Evolutionary conservation across 2,113 vertebrate genomes (phyloP).

Genomic region (Prunella fulvescens): DNA sequence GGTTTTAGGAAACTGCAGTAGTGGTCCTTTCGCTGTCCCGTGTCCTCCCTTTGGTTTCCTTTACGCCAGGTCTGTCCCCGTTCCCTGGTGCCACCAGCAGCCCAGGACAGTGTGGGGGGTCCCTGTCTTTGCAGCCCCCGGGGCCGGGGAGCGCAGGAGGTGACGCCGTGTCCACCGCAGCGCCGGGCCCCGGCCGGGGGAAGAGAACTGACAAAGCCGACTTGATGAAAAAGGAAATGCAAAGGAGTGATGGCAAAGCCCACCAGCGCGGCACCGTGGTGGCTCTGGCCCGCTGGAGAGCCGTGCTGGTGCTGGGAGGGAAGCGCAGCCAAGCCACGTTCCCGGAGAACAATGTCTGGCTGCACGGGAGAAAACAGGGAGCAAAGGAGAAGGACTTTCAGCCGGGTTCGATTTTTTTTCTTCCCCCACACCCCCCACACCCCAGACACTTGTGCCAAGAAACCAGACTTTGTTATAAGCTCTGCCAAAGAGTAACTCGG

Average conservation of each 20-base stretch:
- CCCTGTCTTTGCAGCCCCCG: neutral
- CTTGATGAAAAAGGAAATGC: neutral
- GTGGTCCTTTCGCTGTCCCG: neutral
- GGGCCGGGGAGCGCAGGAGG: neutral
- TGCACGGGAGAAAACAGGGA: slow-evolving; percentile 34
- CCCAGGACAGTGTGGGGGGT: neutral
- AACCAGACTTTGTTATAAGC: slow-evolving; percentile 72
- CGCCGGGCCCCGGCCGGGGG: neutral
- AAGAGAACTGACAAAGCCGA: neutral
- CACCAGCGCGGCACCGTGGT: neutral
- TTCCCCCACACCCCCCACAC: neutral
- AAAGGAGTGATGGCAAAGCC: neutral
- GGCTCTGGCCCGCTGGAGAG: neutral
- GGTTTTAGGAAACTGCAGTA: neutral
- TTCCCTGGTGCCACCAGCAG: neutral
- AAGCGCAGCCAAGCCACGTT: slow-evolving; percentile 48
- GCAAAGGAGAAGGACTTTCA: slow-evolving; percentile 39
- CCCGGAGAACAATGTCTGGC: slow-evolving; percentile 64
- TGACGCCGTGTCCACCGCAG: neutral
- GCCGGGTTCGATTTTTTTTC: neutral
- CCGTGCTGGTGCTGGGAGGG: neutral
- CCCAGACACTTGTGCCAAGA: slow-evolving; percentile 54
- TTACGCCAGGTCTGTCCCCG: neutral
- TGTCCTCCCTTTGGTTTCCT: neutral
- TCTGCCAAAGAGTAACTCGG: slow-evolving; percentile 80